Base-by-base conservation (phyloP, 2,888 invertebrate species). In the Acleris emargana region DNA sequence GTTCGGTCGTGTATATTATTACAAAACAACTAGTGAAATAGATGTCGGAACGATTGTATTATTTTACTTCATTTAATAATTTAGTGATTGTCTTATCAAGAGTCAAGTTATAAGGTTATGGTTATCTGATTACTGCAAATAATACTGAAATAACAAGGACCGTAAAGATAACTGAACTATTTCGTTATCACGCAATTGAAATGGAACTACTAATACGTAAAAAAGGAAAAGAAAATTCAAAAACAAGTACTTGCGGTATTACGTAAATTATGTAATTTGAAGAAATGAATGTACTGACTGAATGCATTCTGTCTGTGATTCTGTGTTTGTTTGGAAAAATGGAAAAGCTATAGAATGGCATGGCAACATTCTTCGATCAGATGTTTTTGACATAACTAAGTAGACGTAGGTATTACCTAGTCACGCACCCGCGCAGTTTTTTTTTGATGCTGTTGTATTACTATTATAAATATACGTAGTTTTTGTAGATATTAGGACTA, bases 31-130 rank as follows among this genome's bases (percentile, higher is more conserved):
- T 38, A 38, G 38, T 32, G 13, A 13, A 38, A 50, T 64, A 60
- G 32, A 60, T 60, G 64, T 60, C 50, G 54, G 59, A 64, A 60
- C 50, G 50, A 55, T 51, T 55, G 16, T 54, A 60, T 42, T 50
- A 17, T 32, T 59, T 64, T 55, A 64, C 59, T 64, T 43, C 50
- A 60, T 60, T 43, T 49, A 64, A 64, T 60, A 54, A 38, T 38
- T 38, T 13, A 38, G 45, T 45, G n/a, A 16, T 59, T 55, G 49
- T 50, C 60, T 64, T 64, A 64, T 64, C 64, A 60, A 60, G 43
- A 64, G 54, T 50, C 28, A 54, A 64, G 64, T 64, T 64, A 50
- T 59, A 64, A 64, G 64, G 64, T 64, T 64, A 64, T 55, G 17
- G 54, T 59, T 64, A 64, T 64, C 64, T 60, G 59, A 64, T 51